Base-by-base conservation (phyloP, 1,140 invertebrate species). In the Drosophila gunungcola region DNA sequence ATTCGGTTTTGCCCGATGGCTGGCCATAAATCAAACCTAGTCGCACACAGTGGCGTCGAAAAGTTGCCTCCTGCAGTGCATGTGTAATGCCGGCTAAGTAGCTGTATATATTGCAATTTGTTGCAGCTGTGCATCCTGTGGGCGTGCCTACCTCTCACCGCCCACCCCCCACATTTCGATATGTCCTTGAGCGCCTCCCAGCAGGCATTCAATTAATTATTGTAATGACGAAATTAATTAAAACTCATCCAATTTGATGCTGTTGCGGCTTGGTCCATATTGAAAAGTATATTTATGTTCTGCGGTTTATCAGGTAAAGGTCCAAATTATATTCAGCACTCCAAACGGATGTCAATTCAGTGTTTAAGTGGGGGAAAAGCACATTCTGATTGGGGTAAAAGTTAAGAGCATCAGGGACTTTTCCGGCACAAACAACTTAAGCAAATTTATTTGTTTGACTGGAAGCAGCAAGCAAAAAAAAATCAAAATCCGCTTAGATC, bases 161-260 rank as follows among this genome's bases (percentile, higher is more conserved):
- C 16, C 11, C 10, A 1, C 9, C 10, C 1, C 48, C 36, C 34
- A 38, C 38, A 39, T 4, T 51, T 63, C 27, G 16, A 45, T 38
- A 70, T 49, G 52, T 72, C 65, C 68, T 72, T 72, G 65, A 49
- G 68, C 65, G 62, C 7, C 25, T 7, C 48, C 48, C 25, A 51
- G 25, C 80, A 51, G 61, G 62, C 65, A 72, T 53, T 85, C 52
- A 85, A 85, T 80, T 80, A 73, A 80, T 85, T 86, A 84, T 81
- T 81, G 74, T 85, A 74, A 85, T 85, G 78, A 78, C 53, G 69
- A 85, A 85, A 85, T 80, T 85, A 85, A 85, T 85, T 85, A 80
- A 80, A 80, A 63, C 75, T 54, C 57, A 77, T 77, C 67, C 81
- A 80, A 58, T 64, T 67, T 67, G 55, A 49, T 49, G 68, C 34